Conservation (phyloP, 92 coral and sea anemone species). For the Umimayanthus kanabou region DNA sequence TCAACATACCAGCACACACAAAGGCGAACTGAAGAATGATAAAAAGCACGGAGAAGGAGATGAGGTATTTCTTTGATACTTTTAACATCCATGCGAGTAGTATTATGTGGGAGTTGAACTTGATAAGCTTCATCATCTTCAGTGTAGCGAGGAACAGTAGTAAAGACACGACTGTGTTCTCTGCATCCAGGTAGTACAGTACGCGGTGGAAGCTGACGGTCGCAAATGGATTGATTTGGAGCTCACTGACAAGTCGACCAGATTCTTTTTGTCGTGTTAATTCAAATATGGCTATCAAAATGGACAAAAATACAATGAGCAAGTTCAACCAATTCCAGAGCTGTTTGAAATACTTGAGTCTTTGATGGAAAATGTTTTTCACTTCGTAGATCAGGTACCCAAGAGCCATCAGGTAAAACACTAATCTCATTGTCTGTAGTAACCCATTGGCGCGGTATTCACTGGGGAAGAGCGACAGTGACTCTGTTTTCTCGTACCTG, state of each 20-base stretch:
- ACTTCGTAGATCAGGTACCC: constrained; percentile 29
- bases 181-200: constrained; percentile 18
- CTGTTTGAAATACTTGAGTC: constrained; percentile 35
- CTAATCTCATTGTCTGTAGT: constrained; percentile 32
- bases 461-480: constrained; percentile 43
- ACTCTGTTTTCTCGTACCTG: constrained; percentile 15
- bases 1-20: constrained; percentile 27
- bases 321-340: constrained; percentile 57
- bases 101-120: constrained; percentile 36
- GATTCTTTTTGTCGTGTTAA: constrained; percentile 26
- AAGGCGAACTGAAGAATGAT: constrained; percentile 39
- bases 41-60: constrained; percentile 29
- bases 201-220: constrained; percentile 32
- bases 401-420: constrained; percentile 39
- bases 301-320: constrained; percentile 26
- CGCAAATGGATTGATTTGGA: constrained; percentile 43
- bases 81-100: constrained; percentile 38
- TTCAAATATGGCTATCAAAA: constrained; percentile 30
- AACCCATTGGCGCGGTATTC: constrained; percentile 43
- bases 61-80: constrained; percentile 26
- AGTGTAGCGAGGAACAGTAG: constrained; percentile 45
- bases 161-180: constrained; percentile 27
- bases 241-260: not conserved
- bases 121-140: constrained; percentile 46
- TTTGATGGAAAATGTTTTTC: constrained; percentile 10